Evolutionary conservation across 2,888 invertebrate genomes (phyloP).

Genomic region (Osmoderma eremita): DNA sequence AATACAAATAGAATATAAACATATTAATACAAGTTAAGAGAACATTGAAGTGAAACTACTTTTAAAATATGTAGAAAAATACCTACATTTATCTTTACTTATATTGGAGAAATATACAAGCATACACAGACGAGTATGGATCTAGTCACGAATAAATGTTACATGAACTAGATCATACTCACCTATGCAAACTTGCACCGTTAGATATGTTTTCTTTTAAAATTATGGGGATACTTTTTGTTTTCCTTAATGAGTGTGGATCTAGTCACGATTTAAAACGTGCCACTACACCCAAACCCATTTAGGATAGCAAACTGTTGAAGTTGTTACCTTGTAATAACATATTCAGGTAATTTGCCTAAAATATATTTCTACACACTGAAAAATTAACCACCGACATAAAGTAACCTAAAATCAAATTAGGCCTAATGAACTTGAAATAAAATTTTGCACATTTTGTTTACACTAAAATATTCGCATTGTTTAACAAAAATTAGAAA

Average conservation of each 20-base stretch:
- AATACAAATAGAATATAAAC: no score
- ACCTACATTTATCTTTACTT: background rate
- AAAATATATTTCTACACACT: slow-evolving; percentile 50
- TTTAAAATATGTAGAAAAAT: background rate
- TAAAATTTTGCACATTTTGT: slow-evolving; percentile 54
- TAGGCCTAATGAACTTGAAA: slow-evolving; percentile 1
- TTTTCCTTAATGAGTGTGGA: slow-evolving; percentile 83
- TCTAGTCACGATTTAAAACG: slow-evolving; percentile 80
- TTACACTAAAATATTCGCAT: slow-evolving; percentile 55
- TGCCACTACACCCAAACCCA: slow-evolving; percentile 81
- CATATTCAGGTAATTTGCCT: slow-evolving; percentile 14
- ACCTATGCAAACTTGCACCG: slow-evolving; percentile 65
- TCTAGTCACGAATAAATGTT: slow-evolving; percentile 77
- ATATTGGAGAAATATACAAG: slow-evolving; percentile 42
- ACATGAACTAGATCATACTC: slow-evolving; percentile 85
- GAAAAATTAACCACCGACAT: slow-evolving; percentile 39
- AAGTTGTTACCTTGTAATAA: background rate
- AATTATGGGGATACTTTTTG: slow-evolving; percentile 28
- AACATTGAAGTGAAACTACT: no score
- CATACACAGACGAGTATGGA: slow-evolving; percentile 88
- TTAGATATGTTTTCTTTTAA: background rate
- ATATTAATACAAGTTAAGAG: no score
- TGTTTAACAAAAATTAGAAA: slow-evolving; percentile 47
- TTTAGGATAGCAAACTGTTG: slow-evolving; percentile 61
- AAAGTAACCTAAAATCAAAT: slow-evolving; percentile 27